A percentile compares a stretch with the other conserved stretches of the same genome.
These are phyloP conservation scores for Cylas formicarius DNA, from an alignment of 1,140 invertebrate species.

Conservation along the genomic window DNA sequence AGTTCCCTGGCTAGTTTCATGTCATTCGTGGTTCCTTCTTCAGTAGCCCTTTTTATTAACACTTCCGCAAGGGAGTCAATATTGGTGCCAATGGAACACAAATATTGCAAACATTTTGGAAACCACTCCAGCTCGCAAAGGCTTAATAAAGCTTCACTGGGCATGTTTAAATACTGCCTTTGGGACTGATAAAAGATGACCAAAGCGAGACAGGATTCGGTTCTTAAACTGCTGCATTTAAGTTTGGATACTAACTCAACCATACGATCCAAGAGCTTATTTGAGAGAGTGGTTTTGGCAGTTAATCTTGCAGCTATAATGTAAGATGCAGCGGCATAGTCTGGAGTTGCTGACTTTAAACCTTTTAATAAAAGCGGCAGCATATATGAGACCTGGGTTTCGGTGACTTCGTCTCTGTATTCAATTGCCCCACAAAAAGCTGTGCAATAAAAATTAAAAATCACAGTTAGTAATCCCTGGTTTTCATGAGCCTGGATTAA, in stretches of 20 bases:
- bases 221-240: constrained; percentile 45
- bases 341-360: constrained; percentile 55
- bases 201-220: constrained; percentile 52
- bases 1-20: constrained; percentile 39
- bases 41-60: constrained; percentile 45
- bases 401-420: constrained; percentile 48
- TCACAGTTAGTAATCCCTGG: constrained; percentile 54
- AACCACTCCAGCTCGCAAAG: constrained; percentile 47
- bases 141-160: constrained; percentile 45
- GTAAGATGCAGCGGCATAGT: constrained; percentile 66
- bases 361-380: constrained; percentile 63
- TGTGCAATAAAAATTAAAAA: constrained; percentile 72
- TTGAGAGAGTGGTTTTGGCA: constrained; percentile 55
- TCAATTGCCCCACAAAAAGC: constrained; percentile 63
- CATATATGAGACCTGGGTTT: constrained; percentile 61
- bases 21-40: constrained; percentile 41
- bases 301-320: constrained; percentile 66
- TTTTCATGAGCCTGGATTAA: constrained; percentile 54
- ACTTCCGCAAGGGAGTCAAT: constrained; percentile 48
- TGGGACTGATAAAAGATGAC: constrained; percentile 56
- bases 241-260: constrained; percentile 53
- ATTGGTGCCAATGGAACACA: constrained; percentile 46
- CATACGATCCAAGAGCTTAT: constrained; percentile 53
- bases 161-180: constrained; percentile 42
- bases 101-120: constrained; percentile 44